Evolutionary conservation across 2,113 vertebrate species (phyloP), one percentile per base, ranked within the genome.

Genomic region (Nothobranchius kuhntae): DNA sequence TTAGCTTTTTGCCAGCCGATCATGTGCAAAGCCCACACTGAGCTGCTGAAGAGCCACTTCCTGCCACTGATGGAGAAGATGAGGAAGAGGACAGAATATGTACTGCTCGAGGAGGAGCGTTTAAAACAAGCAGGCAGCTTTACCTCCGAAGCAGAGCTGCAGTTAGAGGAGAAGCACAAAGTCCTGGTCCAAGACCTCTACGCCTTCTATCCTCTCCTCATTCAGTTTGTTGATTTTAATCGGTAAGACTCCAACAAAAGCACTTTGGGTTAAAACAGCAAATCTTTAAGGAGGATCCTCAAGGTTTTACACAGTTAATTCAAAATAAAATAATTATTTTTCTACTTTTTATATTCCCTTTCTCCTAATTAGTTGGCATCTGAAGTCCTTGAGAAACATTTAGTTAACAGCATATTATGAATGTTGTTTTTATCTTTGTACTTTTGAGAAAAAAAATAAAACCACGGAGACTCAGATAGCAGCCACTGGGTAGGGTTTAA

Each of bases 41-140:
- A 94, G 67, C 95, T 98, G 45, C 87, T 99, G 68, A 96, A 93
- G 89, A 96, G 93, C 58, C 95, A 97, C 86, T 96, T 97, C 88
- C 91, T 99, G 77, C 96, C 96, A 15, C 82, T 98, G 71, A 97
- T 99, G 96, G 95, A 96, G 88, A 99, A 98, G 30, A 81, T 99
- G 87, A 97, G 93, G 89, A 97, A 96, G 87, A 95, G 95, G 89
- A 93, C 94, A 7, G 95, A 95, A 48, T 89, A 90, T 68, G 93
- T 99, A 68, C 91, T 97, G 17, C 82, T 92, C 52, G 96, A 98
- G 82, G 96, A 98, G 89, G 96, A 98, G 79, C 93, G 94, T 58
- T 88, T 96, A 81, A 96, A 96, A 89, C 90, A 93, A 1, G 95
- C 95, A 83, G 93, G 87, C 57, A 88, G 91, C 65, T 94, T 92